These are phyloP conservation scores for Hyphantria cunea DNA, from an alignment of 1,140 invertebrate species.

Conservation along the genomic window DNA sequence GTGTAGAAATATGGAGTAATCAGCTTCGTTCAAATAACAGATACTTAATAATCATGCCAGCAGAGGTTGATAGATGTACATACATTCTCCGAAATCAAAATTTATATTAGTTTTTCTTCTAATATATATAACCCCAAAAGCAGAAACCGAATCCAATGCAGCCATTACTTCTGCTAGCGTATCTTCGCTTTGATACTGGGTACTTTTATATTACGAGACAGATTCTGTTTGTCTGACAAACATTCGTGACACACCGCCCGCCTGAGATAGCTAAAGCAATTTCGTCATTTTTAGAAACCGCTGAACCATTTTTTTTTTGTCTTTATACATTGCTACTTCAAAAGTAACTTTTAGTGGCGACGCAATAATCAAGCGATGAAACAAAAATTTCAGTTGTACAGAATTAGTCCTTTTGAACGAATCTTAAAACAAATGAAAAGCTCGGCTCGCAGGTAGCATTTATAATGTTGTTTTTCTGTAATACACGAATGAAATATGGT, in stretches of 20 bases:
- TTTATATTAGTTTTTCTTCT: too few relatives aligned
- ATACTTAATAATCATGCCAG: too few relatives aligned
- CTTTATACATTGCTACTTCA: conserved; percentile 10
- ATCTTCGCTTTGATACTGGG: conserved; percentile 1
- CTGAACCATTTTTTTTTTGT: conserved; percentile 1
- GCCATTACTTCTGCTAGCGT: neutral
- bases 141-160: too few relatives aligned
- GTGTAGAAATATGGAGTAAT: too few relatives aligned
- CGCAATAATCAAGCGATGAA: too few relatives aligned
- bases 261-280: neutral
- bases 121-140: too few relatives aligned
- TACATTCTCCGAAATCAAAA: too few relatives aligned
- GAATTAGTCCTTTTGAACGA: conserved; percentile 5
- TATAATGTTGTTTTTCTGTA: conserved; percentile 3
- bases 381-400: neutral
- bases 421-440: conserved; percentile 21
- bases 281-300: neutral
- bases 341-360: conserved; percentile 15
- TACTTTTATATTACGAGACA: conserved; percentile 25
- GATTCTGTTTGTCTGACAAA: conserved; percentile 28
- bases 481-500: conserved; percentile 13
- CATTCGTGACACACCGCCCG: conserved; percentile 13
- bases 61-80: too few relatives aligned
- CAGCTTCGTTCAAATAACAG: too few relatives aligned
- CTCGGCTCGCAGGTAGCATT: conserved; percentile 15